Evolutionary conservation across 1,140 invertebrate species (phyloP), one percentile per base, ranked within the genome.

Genomic region (Nixonia krombeini): DNA sequence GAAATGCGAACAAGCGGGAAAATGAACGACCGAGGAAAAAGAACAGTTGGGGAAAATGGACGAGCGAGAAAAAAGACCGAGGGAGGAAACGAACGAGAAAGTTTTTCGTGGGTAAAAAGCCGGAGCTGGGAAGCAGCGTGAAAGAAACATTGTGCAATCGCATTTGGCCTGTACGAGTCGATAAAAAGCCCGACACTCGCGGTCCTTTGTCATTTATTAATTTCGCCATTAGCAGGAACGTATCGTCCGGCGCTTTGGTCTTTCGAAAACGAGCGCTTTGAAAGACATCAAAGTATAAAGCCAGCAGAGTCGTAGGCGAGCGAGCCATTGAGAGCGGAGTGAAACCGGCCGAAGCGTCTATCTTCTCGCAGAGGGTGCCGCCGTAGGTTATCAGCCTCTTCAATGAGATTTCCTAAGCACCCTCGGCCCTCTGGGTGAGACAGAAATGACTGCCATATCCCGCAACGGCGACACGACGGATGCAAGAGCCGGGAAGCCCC

Each of bases 371-470:
- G 45, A 61, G 70, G 64, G 55, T 74, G 57, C 46, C 42, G 64
- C 64, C 58, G 47, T 53, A 29, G 59, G 52, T 74, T 73, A 73
- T 75, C 59, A 65, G 38, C 28, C 45, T 66, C 64, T 75, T 63
- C 57, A 70, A 53, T 61, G 51, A 65, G 50, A 47, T 75, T 46
- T 47, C 45, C 53, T 59, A 70, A 73, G 57, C 59, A 66, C 56
- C 57, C 67, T 53, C 42, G 46, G 29, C 53, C 58, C 57, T 58
- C 59, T 65, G 52, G 61, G 61, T 61, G 52, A 61, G 56, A 55
- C 38, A 58, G 50, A 55, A 69, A 70, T 51, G 37, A 59, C 56
- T 61, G 29, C 50, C 52, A 59, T 64, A 64, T 64, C 46, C 61
- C 49, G 56, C 65, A 72, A 65, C 59, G 53, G n/a, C n/a, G n/a